These are phyloP conservation scores for Villa cingulata DNA, from an alignment of 2,888 invertebrate species.

Conservation along the genomic window DNA sequence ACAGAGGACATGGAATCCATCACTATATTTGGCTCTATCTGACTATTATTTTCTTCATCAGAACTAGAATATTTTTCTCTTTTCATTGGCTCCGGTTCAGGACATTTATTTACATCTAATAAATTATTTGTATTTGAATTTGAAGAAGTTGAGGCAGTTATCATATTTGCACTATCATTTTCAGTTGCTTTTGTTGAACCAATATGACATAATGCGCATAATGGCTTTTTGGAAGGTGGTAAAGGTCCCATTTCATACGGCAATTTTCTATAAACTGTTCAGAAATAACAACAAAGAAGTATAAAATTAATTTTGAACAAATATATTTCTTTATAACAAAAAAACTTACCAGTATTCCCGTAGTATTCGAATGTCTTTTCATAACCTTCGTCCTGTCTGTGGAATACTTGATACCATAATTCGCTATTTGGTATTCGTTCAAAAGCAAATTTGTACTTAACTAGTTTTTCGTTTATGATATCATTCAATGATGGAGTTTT, in stretches of 20 bases:
- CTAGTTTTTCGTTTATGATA: not conserved
- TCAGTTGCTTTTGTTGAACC: not conserved
- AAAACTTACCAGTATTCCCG: slow-evolving; percentile 22
- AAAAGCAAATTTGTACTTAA: slow-evolving; percentile 54
- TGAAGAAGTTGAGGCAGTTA: not conserved
- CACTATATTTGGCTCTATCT: not conserved
- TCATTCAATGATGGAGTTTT: not conserved
- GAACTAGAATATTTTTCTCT: slow-evolving; percentile 30
- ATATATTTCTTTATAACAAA: not conserved
- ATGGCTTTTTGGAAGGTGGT: slow-evolving; percentile 42
- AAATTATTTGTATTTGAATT: not conserved
- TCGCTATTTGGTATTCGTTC: slow-evolving; percentile 60
- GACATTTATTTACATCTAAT: too few species aligned
- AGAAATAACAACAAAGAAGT: slow-evolving; percentile 9
- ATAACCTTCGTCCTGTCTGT: slow-evolving; percentile 58
- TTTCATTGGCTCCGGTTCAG: slow-evolving; percentile 28
- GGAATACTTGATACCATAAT: slow-evolving; percentile 67
- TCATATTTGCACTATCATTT: not conserved
- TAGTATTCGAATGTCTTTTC: slow-evolving; percentile 45
- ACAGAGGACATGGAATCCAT: not conserved
- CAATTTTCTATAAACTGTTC: slow-evolving; percentile 35
- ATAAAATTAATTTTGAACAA: too few species aligned
- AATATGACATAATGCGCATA: slow-evolving; percentile 21
- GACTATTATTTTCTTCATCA: slow-evolving; percentile 21
- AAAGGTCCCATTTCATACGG: slow-evolving; percentile 63